Evolutionary conservation across 2,888 invertebrate genomes (phyloP), one percentile per base, ranked within the genome.

Genomic region (Hydroisotoma schaefferi): DNA sequence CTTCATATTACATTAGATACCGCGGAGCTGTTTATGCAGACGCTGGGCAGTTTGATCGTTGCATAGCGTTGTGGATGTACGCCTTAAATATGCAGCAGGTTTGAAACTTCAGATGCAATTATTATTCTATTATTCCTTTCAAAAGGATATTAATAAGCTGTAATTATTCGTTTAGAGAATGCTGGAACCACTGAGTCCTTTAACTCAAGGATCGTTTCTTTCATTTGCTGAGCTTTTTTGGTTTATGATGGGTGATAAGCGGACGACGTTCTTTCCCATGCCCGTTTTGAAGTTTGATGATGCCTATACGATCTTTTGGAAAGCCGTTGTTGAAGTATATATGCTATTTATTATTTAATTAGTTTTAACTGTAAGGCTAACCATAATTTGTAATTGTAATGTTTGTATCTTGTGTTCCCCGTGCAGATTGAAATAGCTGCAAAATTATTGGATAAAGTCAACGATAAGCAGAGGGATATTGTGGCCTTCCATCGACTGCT

Each of bases 31-130:
- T 94, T 67, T 95, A 94, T 80, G 95, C 95, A 38, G 95, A 95
- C 79, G 88, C 91, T 67, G 92, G 95, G 2, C 89, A 94, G 74
- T 95, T 94, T 80, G 84, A 86, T 57, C 75, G 81, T 18, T 97
- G 95, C 79, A 91, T 95, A 68, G 87, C 89, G 74, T 82, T 97
- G 67, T 97, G 97, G 97, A 91, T 92, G 78, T 94, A 97, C 80
- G 95, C 95, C 27, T 81, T 97, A 37, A 93, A 94, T 76, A 94
- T 94, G 90, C 95, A 95, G 72, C 72, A 70, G 72, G 70, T 69
- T 63, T 23, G 25, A 6, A 15, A n/a, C n/a, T n/a, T n/a, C n/a
- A n/a, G n/a, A 20, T 43, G 18, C 12, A 43, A 10, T 43, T 20
- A 15, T n/a, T 43, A 33, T 33, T 33, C 8, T 33, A 15, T n/a